Base-by-base conservation (phyloP, 2,888 invertebrate genomes). In the Strigamia transsilvanica region DNA sequence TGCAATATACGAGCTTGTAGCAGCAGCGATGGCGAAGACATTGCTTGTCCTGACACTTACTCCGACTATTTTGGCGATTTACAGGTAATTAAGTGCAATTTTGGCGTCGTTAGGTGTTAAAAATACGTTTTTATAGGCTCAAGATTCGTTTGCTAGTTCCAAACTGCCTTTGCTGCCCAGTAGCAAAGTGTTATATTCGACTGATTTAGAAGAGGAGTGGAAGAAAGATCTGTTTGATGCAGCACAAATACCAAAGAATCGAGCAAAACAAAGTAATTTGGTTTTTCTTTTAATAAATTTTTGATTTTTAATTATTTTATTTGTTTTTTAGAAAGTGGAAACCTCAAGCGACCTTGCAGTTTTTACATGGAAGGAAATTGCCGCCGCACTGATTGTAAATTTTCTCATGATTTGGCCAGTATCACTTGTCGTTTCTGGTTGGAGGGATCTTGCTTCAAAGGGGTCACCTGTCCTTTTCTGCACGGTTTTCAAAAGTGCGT, bases 341-440 rank as follows among this genome's bases (percentile, higher is more conserved):
- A 82, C 41, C 82, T 83, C 34, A 86, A 86, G 81, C 88, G 88
- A 82, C 89, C 89, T 23, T 90, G 90, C 85, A 87, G 87, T 83
- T 89, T 88, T 85, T 89, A 87, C 85, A 84, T 89, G 85, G 89
- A 90, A 84, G 90, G 90, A 27, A 87, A 87, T 84, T 90, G 90
- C 84, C 86, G 88, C 23, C 87, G 89, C 18, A 85, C 86, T 61
- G 89, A 90, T 84, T 90, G 90, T 86, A 88, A 88, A 84, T 90
- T 88, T 86, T 88, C 89, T 18, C 90, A 90, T 84, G 89, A 90
- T 85, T 86, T 89, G 80, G 87, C 87, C 41, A 86, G 86, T 82
- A 89, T 89, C 78, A 89, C 89, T 32, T 90, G 90, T 85, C 85
- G 88, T 42, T 90, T 89, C 85, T 90, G 89, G 89, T 87, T 87